Evolutionary conservation across 2,797 vertebrate species (phyloP).

Genomic region (Kryptolebias ocellatus): DNA sequence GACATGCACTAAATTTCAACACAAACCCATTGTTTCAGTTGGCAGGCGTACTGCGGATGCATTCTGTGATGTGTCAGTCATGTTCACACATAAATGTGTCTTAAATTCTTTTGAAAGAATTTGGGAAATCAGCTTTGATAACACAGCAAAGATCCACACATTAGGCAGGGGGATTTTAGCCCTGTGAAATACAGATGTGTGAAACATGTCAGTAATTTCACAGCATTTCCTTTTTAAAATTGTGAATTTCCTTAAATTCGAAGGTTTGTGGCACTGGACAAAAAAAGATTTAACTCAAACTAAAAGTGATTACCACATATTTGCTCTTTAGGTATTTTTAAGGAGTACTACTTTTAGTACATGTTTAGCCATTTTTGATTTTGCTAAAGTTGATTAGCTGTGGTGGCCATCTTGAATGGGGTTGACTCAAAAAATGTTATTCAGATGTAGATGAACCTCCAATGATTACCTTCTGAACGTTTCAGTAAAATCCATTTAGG

Average conservation of each 20-base stretch:
- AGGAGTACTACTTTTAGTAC: too few species aligned
- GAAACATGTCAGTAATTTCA: neutral
- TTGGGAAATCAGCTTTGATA: constrained; percentile 33
- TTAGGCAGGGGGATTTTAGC: neutral
- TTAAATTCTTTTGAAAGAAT: constrained; percentile 19
- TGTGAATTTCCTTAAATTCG: neutral
- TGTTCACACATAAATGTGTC: constrained; percentile 25
- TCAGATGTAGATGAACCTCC: too few species aligned
- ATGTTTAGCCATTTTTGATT: too few species aligned
- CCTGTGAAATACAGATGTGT: neutral
- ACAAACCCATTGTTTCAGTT: constrained; percentile 26
- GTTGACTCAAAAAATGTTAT: too few species aligned
- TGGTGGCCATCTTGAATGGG: too few species aligned
- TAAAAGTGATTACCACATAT: neutral
- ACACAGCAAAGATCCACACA: constrained; percentile 2
- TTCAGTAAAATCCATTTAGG: too few species aligned
- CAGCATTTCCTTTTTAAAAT: neutral
- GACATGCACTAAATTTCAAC: constrained; percentile 35
- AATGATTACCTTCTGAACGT: too few species aligned
- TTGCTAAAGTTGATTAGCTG: too few species aligned
- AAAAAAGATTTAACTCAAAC: neutral
- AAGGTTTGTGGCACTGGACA: neutral
- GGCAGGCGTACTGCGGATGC: constrained; percentile 11
- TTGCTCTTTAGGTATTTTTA: neutral
- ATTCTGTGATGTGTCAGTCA: constrained; percentile 20